These are phyloP conservation scores for Microcebus tavaratra DNA, from an alignment of 2,113 vertebrate species.

Conservation along the genomic window DNA sequence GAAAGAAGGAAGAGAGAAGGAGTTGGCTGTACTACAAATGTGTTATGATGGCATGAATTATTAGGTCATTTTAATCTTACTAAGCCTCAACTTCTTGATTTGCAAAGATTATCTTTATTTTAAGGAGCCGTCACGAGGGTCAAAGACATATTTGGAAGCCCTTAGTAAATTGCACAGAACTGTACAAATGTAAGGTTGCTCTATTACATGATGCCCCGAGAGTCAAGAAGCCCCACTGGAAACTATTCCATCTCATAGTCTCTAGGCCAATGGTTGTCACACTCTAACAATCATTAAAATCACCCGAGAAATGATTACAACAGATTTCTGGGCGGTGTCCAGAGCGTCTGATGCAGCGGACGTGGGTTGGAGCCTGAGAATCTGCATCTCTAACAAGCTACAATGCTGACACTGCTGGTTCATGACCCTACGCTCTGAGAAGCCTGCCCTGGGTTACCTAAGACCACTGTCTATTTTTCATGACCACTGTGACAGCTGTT, in stretches of 20 bases:
- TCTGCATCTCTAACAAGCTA: neutral
- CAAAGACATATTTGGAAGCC: neutral
- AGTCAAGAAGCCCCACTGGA: neutral
- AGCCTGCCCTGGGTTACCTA: too few relatives aligned
- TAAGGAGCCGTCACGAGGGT: neutral
- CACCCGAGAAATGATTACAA: neutral
- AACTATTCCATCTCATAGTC: neutral
- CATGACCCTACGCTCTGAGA: fast-evolving
- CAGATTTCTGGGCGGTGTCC: neutral
- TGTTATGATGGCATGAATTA: neutral
- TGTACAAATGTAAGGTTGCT: too few relatives aligned
- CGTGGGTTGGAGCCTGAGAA: neutral
- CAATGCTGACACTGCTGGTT: neutral
- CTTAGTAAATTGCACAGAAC: neutral
- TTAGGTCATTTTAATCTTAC: neutral
- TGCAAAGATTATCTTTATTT: neutral
- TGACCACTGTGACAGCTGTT: neutral
- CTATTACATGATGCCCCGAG: neutral
- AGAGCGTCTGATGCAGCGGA: neutral
- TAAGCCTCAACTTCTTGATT: neutral
- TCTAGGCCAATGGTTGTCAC: neutral
- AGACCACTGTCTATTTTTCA: neutral
- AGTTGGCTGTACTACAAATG: neutral
- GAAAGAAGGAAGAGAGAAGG: too few relatives aligned
- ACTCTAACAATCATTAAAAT: too few relatives aligned